Evolutionary conservation across 2,888 invertebrate species (phyloP), one percentile per base, ranked within the genome.

Genomic region (Synanthedon myopaeformis): DNA sequence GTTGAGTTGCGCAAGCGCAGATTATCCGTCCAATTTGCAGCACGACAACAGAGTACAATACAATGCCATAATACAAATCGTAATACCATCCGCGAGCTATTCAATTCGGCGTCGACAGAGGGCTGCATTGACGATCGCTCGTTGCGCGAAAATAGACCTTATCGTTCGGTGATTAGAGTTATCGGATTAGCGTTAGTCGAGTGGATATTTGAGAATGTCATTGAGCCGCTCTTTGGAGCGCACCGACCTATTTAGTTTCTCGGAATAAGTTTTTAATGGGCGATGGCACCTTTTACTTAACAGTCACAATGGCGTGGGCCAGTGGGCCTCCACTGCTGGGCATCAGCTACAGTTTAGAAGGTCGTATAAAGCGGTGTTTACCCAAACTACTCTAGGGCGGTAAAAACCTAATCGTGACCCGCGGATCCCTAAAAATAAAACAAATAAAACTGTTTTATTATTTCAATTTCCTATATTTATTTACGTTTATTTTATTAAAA

Each of bases 21-120:
- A 76, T 79, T 73, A 80, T 70, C 70, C 79, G 64, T 67, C 70
- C 74, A 78, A 79, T 81, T 81, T 76, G 35, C 35, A 23, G 23
- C 19, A 41, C 42, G 51, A 42, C 42, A 51, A 13, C 41, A 53
- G 41, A 12, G 13, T 42, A 13, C 42, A 42, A 42, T 42, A 42
- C 42, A 42, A 42, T 42, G n/a, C 42, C 42, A 23, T 23, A 23
- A 35, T 35, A 35, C 35, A 10, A 23, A 35, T 35, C 35, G 35
- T 35, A 35, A 35, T 35, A 35, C 35, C 35, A 35, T 35, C 35
- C 35, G 35, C 35, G 35, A 14, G 14, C 45, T 60, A 67, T 72
- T 71, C 69, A 76, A 77, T 68, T 71, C 78, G 73, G 80, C 72
- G 62, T 66, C 62, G 65, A 76, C 61, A 53, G 58, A 59, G 45